Evolutionary conservation across 2,888 invertebrate genomes (phyloP).

Genomic region (Drosophila paucipuncta): DNA sequence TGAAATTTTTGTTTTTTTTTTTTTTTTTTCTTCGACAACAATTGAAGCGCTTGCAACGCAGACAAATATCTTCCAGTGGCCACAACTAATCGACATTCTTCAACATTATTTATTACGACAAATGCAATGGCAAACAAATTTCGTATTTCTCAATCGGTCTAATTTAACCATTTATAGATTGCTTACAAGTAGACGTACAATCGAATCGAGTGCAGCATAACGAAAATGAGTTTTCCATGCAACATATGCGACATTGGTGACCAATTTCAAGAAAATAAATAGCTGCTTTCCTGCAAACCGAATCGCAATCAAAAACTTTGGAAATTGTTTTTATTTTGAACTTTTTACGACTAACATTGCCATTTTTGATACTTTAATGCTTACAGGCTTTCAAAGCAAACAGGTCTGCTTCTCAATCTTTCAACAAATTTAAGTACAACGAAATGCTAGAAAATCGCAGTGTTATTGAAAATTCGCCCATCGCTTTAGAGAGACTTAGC

Average conservation of each 20-base stretch:
- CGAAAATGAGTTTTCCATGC: neutral
- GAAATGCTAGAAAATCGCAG: neutral
- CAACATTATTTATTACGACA: slow-evolving; percentile 17
- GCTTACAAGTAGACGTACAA: neutral
- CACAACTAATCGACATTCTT: slow-evolving; percentile 1
- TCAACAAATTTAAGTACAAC: neutral
- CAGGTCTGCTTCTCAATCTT: neutral
- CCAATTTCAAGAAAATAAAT: neutral
- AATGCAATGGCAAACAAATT: neutral
- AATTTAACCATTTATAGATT: neutral
- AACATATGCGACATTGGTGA: neutral
- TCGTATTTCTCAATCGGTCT: neutral
- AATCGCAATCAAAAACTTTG: too few relatives aligned
- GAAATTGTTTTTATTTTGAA: neutral
- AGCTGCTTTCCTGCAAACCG: neutral
- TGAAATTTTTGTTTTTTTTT: slow-evolving; percentile 18
- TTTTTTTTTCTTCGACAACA: slow-evolving; percentile 8
- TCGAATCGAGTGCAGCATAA: neutral
- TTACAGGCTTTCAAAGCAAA: neutral
- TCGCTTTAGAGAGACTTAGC: neutral
- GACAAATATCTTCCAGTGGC: slow-evolving; percentile 6
- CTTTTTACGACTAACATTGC: neutral
- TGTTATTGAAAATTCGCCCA: neutral
- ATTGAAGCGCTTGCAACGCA: slow-evolving; percentile 2
- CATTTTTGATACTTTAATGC: neutral